Evolutionary conservation across 1,140 invertebrate genomes (phyloP), one percentile per base, ranked within the genome.

Genomic region (Calephelis virginiensis): DNA sequence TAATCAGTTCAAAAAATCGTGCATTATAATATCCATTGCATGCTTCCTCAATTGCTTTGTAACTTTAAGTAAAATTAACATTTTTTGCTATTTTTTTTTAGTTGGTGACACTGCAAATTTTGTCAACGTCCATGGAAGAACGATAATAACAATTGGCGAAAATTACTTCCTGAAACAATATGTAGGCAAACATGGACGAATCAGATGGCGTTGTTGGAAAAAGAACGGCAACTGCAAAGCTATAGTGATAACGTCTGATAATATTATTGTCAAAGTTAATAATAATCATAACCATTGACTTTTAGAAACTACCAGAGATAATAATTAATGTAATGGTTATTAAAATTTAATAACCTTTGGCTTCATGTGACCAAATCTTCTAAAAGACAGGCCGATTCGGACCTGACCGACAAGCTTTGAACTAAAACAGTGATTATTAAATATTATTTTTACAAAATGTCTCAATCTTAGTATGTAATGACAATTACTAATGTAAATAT

Each of bases 111-210:
- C 69, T 0, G 66, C 68, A 6, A 60, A 68, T 49, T 74, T 69
- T 9, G 76, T 81, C n/a, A 65, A 69, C 28, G 13, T 59, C 61
- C 78, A 80, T 37, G 85, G 83, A 0, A 63, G 80, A 11, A 73
- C 62, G 8, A 79, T 80, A 0, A 70, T 88, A 1, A 75, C 82
- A 71, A 82, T 88, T 8, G 79, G 81, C 3, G 63, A 73, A 9
- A 71, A 84, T 50, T 70, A 83, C 0, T 88, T 82, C 70, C 78
- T 81, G 77, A 82, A 67, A 64, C 85, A 88, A 53, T 88, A 88
- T 64, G 71, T 74, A 5, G 77, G 77, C 53, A 74, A 71, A 9
- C 67, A 61, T 9, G 85, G 85, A 1, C 67, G 77, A n/a, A 82
- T 74, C 3, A 67, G 86, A 0, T 59, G 56, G 56, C 56, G 56